Conservation (phyloP, 2,888 invertebrate genomes). For the Campoletis raptor region DNA sequence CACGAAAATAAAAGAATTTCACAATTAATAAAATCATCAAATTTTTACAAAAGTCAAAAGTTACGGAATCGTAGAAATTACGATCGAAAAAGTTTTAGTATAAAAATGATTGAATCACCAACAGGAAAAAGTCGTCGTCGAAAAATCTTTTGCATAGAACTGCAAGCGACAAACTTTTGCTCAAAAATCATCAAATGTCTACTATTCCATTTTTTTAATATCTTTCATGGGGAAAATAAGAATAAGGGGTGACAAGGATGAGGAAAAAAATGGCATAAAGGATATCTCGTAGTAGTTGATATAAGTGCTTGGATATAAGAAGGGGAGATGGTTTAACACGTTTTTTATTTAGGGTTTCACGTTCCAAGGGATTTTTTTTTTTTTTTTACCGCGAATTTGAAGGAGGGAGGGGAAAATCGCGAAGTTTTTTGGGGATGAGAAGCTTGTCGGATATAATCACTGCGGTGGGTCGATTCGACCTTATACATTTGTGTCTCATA, state of each 20-base stretch:
- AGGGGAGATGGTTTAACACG: constrained; percentile 77
- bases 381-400: constrained; percentile 31
- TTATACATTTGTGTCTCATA: constrained; percentile 63
- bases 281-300: constrained; percentile 80
- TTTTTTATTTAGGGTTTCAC: constrained; percentile 78
- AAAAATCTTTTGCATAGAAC: neutral
- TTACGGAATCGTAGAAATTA: neutral
- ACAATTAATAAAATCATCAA: neutral
- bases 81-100: neutral
- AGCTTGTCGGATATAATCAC: constrained; percentile 82
- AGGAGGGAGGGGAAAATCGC: constrained; percentile 69
- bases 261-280: constrained; percentile 74
- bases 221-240: constrained; percentile 45
- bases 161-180: neutral
- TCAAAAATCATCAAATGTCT: neutral
- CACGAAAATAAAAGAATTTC: neutral
- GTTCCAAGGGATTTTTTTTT: constrained; percentile 39
- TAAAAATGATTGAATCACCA: neutral
- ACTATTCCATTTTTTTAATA: constrained; percentile 61
- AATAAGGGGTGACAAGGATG: constrained; percentile 60
- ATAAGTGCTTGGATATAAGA: constrained; percentile 79
- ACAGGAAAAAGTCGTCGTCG: neutral
- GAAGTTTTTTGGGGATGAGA: constrained; percentile 76
- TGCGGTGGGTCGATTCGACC: constrained; percentile 72
- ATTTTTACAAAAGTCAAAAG: neutral